These are phyloP conservation scores for Andrena bicolor DNA, from an alignment of 2,888 invertebrate genomes.

Conservation along the genomic window DNA sequence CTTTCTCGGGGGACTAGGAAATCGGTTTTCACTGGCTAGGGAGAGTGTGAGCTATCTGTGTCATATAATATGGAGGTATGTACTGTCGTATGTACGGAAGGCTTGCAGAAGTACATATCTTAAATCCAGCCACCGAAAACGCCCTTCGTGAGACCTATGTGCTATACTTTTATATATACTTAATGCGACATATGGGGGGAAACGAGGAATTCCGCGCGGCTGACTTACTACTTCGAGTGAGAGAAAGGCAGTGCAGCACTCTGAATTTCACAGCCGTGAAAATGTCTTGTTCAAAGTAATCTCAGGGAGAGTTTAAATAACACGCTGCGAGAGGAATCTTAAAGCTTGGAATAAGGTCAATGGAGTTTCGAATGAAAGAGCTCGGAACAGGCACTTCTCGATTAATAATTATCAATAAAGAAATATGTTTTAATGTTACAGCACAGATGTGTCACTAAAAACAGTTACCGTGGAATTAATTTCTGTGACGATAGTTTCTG, in stretches of 20 bases:
- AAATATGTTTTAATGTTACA: too few species aligned
- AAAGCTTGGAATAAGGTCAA: neutral
- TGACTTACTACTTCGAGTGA: conserved; percentile 5
- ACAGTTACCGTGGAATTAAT: too few species aligned
- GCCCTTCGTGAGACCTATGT: conserved; percentile 41
- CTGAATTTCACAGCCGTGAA: conserved; percentile 1
- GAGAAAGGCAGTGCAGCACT: neutral
- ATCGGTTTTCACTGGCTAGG: conserved; percentile 32
- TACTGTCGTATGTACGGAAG: conserved; percentile 3
- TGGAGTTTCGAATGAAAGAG: neutral
- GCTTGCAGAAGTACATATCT: conserved; percentile 49
- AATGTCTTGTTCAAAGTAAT: conserved; percentile 6
- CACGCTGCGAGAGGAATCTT: neutral
- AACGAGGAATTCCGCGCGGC: conserved; percentile 40
- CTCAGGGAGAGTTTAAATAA: neutral
- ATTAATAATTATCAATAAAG: too few species aligned
- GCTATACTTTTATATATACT: conserved; percentile 25
- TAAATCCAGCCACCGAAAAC: conserved; percentile 35
- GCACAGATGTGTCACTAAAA: too few species aligned
- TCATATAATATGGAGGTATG: conserved; percentile 26
- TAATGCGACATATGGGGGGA: conserved; percentile 31
- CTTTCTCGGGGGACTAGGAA: conserved; percentile 12
- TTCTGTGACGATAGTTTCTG: too few species aligned
- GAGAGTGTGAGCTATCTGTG: conserved; percentile 6
- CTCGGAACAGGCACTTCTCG: too few species aligned